phyloP scores from a whole-genome alignment of 2,113 vertebrate species.

The Barbus barbus region DNA sequence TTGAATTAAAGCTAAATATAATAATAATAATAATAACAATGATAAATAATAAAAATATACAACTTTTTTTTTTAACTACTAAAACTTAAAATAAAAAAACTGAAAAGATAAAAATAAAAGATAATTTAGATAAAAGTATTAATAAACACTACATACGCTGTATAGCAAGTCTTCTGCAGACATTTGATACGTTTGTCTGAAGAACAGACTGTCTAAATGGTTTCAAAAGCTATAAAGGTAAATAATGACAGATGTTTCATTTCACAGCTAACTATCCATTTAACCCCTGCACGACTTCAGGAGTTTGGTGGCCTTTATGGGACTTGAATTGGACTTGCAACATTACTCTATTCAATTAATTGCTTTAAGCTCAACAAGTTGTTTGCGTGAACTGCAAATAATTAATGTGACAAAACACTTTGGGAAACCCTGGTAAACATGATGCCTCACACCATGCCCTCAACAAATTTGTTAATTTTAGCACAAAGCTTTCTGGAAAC shows the following conservation, averaged over 20 bases:
- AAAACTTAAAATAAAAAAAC: too few species aligned
- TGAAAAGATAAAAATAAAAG: too few species aligned
- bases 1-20: too few species aligned
- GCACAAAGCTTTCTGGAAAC: constrained; percentile 22
- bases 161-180: neutral
- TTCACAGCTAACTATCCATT: neutral
- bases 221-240: neutral
- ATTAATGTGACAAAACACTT: neutral
- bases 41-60: too few species aligned
- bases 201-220: neutral
- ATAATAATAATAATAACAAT: too few species aligned
- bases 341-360: neutral
- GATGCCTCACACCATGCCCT: constrained; percentile 5
- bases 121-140: neutral
- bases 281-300: neutral
- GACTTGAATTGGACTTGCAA: neutral
- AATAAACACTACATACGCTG: neutral
- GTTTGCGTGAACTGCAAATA: neutral
- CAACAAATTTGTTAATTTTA: constrained; percentile 9
- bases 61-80: too few species aligned
- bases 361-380: neutral
- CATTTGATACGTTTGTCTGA: neutral
- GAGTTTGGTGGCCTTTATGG: neutral
- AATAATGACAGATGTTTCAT: neutral
- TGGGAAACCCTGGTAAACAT: constrained; percentile 21